Conservation (phyloP, 2,797 vertebrate species). For the Sebastes trivittatus region DNA sequence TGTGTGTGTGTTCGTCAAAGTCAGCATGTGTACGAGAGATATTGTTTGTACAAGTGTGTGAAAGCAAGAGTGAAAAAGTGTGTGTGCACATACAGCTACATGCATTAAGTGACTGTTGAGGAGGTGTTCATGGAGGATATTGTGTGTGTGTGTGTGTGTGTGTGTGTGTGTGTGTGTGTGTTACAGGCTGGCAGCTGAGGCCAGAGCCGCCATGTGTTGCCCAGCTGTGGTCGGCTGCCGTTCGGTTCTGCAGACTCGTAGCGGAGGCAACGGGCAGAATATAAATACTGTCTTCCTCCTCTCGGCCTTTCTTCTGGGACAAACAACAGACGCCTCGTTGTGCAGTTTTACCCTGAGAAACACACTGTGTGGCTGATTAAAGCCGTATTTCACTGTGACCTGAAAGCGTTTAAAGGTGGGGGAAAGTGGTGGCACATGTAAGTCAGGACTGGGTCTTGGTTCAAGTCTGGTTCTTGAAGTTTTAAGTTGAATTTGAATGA, state of each 20-base stretch:
- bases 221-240: slow-evolving; percentile 69
- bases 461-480: not conserved
- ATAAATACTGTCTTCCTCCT: slow-evolving; percentile 60
- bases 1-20: slow-evolving; percentile 1
- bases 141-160: slow-evolving; percentile 22
- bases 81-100: not conserved
- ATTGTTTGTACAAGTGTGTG: slow-evolving; percentile 52
- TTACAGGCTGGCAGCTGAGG: slow-evolving; percentile 43
- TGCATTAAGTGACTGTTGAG: not conserved
- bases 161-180: slow-evolving; percentile 38
- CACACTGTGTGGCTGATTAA: slow-evolving; percentile 8
- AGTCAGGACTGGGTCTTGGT: not conserved
- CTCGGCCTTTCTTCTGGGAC: slow-evolving; percentile 35
- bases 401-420: not conserved
- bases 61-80: slow-evolving; percentile 3
- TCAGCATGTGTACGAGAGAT: slow-evolving; percentile 1
- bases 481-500: not conserved
- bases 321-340: slow-evolving; percentile 49
- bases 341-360: slow-evolving; percentile 9
- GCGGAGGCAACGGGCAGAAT: slow-evolving; percentile 26
- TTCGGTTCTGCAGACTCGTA: slow-evolving; percentile 25
- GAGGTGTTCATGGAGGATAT: not conserved
- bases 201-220: slow-evolving; percentile 63
- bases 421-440: not conserved
- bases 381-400: slow-evolving; percentile 22